phyloP scores from a whole-genome alignment of 1,140 invertebrate species.

The Ips nitidus region DNA sequence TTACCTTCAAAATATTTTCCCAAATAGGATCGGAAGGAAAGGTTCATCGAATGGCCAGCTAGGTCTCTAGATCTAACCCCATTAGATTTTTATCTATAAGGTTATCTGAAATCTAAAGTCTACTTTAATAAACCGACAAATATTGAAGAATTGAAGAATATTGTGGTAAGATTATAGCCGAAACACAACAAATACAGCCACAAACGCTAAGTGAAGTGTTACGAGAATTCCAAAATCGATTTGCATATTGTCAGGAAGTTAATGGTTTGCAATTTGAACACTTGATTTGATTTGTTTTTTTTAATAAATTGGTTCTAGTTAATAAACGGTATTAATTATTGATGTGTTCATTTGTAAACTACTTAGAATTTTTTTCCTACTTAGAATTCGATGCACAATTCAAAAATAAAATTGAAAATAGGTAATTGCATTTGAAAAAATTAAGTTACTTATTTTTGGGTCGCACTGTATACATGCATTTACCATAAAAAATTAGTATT shows the following conservation, averaged over 20 bases:
- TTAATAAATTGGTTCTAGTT: too few species aligned
- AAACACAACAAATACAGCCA: not conserved
- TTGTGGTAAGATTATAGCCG: too few species aligned
- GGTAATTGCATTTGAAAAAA: too few species aligned
- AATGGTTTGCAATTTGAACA: not conserved
- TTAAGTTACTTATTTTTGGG: too few species aligned
- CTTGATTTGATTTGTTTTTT: not conserved
- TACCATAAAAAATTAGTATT: too few species aligned
- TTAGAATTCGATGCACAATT: too few species aligned
- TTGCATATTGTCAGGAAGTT: constrained; percentile 1
- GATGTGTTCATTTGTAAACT: too few species aligned
- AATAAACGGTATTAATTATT: too few species aligned
- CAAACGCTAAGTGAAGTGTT: constrained; percentile 2
- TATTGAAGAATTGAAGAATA: not conserved
- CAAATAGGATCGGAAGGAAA: not conserved
- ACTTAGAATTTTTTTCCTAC: too few species aligned
- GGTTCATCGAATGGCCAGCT: constrained; percentile 7
- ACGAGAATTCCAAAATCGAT: not conserved
- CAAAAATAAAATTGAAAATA: too few species aligned
- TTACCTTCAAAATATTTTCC: constrained; percentile 5
- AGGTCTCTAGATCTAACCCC: constrained; percentile 1
- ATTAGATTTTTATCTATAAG: constrained; percentile 10
- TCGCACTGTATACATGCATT: too few species aligned
- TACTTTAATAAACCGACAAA: constrained; percentile 1
- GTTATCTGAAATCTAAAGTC: constrained; percentile 2